These are phyloP conservation scores for Drosophila bunnanda DNA, from an alignment of 2,888 invertebrate species.

Conservation along the genomic window DNA sequence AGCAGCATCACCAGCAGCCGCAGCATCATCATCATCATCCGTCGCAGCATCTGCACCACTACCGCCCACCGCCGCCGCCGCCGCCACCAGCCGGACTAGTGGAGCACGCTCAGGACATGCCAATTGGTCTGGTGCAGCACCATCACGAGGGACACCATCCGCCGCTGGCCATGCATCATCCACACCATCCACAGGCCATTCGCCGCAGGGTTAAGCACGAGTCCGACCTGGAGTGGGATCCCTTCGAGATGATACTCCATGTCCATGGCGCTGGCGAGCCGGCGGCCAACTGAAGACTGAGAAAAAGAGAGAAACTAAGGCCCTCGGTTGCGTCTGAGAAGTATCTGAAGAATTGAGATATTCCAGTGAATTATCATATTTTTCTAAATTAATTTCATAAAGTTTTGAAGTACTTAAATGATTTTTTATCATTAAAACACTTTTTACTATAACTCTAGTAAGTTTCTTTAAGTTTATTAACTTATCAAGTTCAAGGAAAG, in stretches of 20 bases:
- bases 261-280: constrained; percentile 80
- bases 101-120: constrained; percentile 74
- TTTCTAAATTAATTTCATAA: not conserved
- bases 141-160: constrained; percentile 61
- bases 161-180: constrained; percentile 60
- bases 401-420: not conserved
- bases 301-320: constrained; percentile 1
- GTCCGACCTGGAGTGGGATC: constrained; percentile 82
- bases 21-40: constrained; percentile 67
- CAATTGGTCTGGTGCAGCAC: constrained; percentile 73
- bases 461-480: not conserved
- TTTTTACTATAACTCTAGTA: not conserved
- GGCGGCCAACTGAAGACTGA: constrained; percentile 79
- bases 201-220: constrained; percentile 80
- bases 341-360: not conserved
- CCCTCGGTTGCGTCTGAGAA: constrained; percentile 8
- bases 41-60: constrained; percentile 62
- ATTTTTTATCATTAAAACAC: not conserved
- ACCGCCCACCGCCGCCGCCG: constrained; percentile 51
- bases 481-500: not conserved
- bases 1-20: constrained; percentile 78
- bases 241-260: constrained; percentile 83
- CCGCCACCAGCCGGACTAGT: constrained; percentile 47
- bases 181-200: constrained; percentile 40
- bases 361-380: not conserved